phyloP scores from a whole-genome alignment of 2,113 vertebrate species.

The Mungos mungo region DNA sequence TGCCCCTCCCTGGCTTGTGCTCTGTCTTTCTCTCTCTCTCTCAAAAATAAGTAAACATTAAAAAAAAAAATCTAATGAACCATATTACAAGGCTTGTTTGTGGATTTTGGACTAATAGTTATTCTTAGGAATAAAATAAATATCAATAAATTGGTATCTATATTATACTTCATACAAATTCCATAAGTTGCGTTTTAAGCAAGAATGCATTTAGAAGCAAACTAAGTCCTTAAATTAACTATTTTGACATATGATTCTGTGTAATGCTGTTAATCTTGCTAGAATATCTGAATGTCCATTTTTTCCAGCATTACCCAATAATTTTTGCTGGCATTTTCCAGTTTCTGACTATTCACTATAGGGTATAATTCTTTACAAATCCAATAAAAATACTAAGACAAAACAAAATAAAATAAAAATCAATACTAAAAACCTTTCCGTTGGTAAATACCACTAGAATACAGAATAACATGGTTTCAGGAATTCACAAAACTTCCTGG shows the following conservation, averaged over 20 bases:
- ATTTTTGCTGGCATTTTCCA: neutral
- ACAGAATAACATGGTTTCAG: neutral
- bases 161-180: neutral
- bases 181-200: neutral
- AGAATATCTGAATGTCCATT: neutral
- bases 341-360: constrained; percentile 22
- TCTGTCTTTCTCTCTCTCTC: too few species aligned
- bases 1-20: too few species aligned
- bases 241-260: neutral
- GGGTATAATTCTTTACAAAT: constrained; percentile 10
- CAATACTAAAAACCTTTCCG: neutral
- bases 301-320: neutral
- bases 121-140: constrained; percentile 21
- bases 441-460: constrained; percentile 18
- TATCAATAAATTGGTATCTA: neutral
- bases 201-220: neutral
- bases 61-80: neutral
- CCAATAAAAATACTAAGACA: neutral
- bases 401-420: neutral
- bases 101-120: neutral
- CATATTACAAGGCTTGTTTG: neutral
- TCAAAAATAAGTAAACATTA: too few species aligned
- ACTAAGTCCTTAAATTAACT: neutral
- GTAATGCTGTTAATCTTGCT: neutral
- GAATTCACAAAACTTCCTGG: neutral